Evolutionary conservation across 2,113 vertebrate species (phyloP), one percentile per base, ranked within the genome.

Genomic region (Sinocyclocheilus rhinocerous): DNA sequence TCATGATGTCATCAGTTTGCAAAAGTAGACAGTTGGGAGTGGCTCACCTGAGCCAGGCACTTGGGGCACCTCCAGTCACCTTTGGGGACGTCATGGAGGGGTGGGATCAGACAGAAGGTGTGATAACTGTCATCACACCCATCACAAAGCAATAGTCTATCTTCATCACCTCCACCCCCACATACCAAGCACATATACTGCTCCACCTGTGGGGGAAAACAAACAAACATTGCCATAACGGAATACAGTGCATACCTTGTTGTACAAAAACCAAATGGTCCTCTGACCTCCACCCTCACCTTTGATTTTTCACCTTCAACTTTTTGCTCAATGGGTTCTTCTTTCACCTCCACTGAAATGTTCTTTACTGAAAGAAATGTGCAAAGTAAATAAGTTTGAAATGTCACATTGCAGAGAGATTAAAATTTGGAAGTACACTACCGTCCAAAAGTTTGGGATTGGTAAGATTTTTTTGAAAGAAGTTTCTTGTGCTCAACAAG

Each of bases 61-160:
- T 97, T 97, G 87, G 98, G 98, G 90, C 98, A 99, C 82, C 98
- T 96, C 98, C 98, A 99, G 92, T 99, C 98, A 4, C 98, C 98
- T 91, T 98, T 98, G 84, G 98, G 98, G 73, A 99, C 97, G 42
- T 99, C 98, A 0, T 96, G 97, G 76, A 99, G 97, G 1, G 98
- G 98, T n/a, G 98, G 98, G 86, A 99, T 96, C 86, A 99, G 93
- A 91, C 98, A 99, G 84, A 98, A 99, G 48, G 97, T 99, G 89
- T 99, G 98, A 91, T 99, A 99, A 89, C 98, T 99, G 91, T 99
- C 98, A 39, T 99, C 98, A 90, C 98, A 99, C 82, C 98, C 98
- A 0, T 99, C 98, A 84, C 98, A 99, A 87, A 99, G 76, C 75
- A 99, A 95, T 18, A 99, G 95, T 0, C 97, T 93, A 88, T 99